These are phyloP conservation scores for Anolis apletophallus DNA, from an alignment of 2,797 vertebrate species.

Conservation along the genomic window DNA sequence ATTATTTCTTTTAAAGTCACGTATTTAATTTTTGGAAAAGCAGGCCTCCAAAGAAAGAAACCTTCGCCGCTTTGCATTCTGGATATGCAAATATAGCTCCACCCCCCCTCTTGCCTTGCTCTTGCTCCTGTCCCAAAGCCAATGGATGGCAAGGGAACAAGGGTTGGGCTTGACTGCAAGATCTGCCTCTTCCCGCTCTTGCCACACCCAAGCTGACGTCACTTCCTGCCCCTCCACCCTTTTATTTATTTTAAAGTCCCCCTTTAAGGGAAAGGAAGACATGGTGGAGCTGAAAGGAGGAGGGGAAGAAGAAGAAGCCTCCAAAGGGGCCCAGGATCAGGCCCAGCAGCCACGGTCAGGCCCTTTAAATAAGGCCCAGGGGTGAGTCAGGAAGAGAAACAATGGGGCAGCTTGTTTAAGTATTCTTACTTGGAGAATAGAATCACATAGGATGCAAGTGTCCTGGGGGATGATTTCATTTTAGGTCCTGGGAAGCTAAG, in stretches of 20 bases:
- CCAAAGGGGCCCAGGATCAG: not conserved
- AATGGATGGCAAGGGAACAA: too few relatives aligned
- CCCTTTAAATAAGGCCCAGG: not conserved
- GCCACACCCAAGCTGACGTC: not conserved
- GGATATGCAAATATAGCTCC: too few relatives aligned
- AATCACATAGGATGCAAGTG: too few relatives aligned
- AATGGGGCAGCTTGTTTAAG: not conserved
- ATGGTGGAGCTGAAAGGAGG: not conserved
- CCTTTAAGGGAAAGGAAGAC: not conserved
- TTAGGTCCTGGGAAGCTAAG: too few relatives aligned
- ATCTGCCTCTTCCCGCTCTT: not conserved
- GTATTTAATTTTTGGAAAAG: too few relatives aligned
- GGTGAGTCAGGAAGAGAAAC: not conserved
- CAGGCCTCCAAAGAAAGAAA: too few relatives aligned
- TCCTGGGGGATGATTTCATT: too few relatives aligned
- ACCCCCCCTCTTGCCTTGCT: not conserved
- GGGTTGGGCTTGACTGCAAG: too few relatives aligned
- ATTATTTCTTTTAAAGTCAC: too few relatives aligned
- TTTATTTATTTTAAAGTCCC: too few relatives aligned
- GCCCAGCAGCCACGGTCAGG: not conserved
- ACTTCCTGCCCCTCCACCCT: not conserved
- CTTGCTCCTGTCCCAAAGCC: not conserved
- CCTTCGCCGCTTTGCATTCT: too few relatives aligned
- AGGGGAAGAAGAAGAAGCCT: rapidly evolving
- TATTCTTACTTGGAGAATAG: too few relatives aligned